Conservation (phyloP, 2,113 vertebrate species). For the Myodes glareolus region DNA sequence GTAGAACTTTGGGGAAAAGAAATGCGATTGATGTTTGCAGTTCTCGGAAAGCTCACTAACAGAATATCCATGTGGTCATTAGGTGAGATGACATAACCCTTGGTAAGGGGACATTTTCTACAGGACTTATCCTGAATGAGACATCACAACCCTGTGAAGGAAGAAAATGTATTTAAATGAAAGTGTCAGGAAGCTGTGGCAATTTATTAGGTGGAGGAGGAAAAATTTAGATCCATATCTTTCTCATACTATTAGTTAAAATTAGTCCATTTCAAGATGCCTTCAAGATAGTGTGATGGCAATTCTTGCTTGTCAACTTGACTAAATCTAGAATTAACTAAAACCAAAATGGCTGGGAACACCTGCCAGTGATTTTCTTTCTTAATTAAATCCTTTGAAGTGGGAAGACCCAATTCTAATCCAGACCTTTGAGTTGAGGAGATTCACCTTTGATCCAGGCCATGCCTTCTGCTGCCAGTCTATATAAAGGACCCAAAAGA, state of each 20-base stretch:
- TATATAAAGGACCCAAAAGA: not conserved
- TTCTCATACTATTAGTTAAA: not conserved
- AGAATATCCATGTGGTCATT: not conserved
- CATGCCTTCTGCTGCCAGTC: not conserved
- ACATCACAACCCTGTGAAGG: not conserved
- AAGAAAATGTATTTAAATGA: not conserved
- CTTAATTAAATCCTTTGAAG: not conserved
- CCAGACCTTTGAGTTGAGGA: not conserved
- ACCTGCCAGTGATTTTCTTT: not conserved
- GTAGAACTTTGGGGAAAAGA: not conserved
- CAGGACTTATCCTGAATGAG: not conserved
- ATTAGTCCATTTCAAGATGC: not conserved
- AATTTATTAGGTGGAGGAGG: not conserved
- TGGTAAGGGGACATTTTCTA: not conserved
- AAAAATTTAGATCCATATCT: not conserved
- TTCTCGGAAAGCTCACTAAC: not conserved
- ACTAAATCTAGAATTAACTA: not conserved
- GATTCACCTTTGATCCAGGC: not conserved
- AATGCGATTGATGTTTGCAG: not conserved
- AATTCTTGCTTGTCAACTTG: not conserved
- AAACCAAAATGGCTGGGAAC: not conserved
- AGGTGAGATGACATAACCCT: not conserved
- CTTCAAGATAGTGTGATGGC: not conserved
- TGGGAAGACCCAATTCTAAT: not conserved
- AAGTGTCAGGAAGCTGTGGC: not conserved